Percentiles rank a stretch among this genome's conserved stretches.
Conservation (phyloP, 2,888 invertebrate species). For the Gymnoscelis rufifasciata region DNA sequence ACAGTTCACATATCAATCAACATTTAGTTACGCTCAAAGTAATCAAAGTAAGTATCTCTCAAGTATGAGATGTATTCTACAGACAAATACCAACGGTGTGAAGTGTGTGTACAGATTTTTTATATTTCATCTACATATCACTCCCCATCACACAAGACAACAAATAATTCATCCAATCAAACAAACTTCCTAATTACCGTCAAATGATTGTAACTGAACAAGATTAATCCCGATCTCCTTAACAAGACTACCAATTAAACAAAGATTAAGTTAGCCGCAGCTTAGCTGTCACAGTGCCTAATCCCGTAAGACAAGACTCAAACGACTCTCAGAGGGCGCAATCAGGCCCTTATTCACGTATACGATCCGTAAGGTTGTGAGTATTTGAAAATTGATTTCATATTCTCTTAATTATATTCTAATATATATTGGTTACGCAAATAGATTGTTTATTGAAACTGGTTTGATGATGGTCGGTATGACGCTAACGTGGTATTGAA, state of each 20-base stretch:
- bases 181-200: constrained; percentile 1
- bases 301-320: constrained; percentile 32
- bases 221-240: constrained; percentile 19
- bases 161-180: neutral
- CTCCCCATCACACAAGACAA: neutral
- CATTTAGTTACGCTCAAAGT: too few species aligned
- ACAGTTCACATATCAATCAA: too few species aligned
- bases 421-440: too few species aligned
- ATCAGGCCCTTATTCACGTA: constrained; percentile 34
- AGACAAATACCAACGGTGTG: too few species aligned
- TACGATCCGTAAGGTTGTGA: neutral
- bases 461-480: too few species aligned
- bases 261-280: constrained; percentile 35
- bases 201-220: constrained; percentile 1
- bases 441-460: too few species aligned
- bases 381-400: too few species aligned
- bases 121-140: neutral
- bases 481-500: too few species aligned
- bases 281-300: constrained; percentile 29
- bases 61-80: too few species aligned
- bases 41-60: too few species aligned
- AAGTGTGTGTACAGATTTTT: too few species aligned
- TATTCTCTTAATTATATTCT: too few species aligned
- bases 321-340: constrained; percentile 46
- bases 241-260: constrained; percentile 33